phyloP scores from a whole-genome alignment of 2,113 vertebrate genomes.

The Scomber colias region DNA sequence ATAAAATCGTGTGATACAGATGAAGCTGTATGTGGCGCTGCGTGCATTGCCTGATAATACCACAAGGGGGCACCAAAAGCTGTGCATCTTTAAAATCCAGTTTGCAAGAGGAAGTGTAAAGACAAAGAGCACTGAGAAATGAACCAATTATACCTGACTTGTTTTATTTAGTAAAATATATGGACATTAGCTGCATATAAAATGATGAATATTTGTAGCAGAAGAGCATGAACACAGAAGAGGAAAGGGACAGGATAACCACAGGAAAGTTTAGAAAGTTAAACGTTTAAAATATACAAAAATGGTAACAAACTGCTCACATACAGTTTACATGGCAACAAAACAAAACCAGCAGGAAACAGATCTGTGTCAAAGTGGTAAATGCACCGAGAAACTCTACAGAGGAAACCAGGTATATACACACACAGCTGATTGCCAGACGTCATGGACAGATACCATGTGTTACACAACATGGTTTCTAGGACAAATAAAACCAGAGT shows the following conservation, averaged over 20 bases:
- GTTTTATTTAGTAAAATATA: constrained; percentile 70
- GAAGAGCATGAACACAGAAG: background rate
- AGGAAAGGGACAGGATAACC: constrained; percentile 1
- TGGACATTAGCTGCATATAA: constrained; percentile 16
- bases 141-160: background rate
- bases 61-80: background rate
- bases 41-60: too few relatives aligned
- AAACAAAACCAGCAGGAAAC: background rate
- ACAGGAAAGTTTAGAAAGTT: background rate
- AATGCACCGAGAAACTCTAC: background rate
- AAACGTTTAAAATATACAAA: constrained; percentile 21
- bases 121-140: too few relatives aligned
- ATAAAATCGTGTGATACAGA: too few relatives aligned
- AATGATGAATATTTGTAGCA: background rate
- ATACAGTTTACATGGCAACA: background rate
- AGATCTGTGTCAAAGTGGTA: background rate
- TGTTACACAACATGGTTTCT: background rate
- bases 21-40: too few relatives aligned
- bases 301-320: constrained; percentile 9
- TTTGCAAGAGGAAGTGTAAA: background rate
- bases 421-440: background rate
- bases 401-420: background rate
- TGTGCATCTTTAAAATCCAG: background rate
- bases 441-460: background rate
- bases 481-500: background rate